A percentile compares a stretch with the other conserved stretches of the same genome.
phyloP scores from a whole-genome alignment of 92 coral and sea anemone species.

The Phenganax subtilis region DNA sequence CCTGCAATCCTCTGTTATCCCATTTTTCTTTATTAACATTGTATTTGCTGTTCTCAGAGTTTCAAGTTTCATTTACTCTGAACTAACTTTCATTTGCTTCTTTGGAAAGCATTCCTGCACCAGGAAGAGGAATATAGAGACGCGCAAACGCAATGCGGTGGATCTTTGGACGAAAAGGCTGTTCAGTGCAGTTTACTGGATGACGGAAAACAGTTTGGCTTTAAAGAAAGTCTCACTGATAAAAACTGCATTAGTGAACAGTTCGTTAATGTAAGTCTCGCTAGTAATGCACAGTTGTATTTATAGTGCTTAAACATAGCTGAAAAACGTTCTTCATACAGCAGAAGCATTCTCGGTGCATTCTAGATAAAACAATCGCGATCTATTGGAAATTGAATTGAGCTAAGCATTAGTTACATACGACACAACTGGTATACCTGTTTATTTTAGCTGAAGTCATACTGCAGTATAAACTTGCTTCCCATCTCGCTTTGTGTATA shows the following conservation, averaged over 20 bases:
- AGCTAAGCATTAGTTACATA: conserved; percentile 2
- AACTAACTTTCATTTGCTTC: too few relatives aligned
- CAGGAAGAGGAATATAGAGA: not conserved
- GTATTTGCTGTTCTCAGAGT: not conserved
- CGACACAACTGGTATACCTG: conserved; percentile 29
- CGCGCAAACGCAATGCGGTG: conserved; percentile 17
- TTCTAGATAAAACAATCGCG: too few relatives aligned
- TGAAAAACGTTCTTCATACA: too few relatives aligned
- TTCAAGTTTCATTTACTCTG: not conserved
- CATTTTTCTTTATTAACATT: not conserved
- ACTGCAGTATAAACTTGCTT: conserved; percentile 1
- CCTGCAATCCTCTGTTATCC: too few relatives aligned
- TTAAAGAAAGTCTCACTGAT: not conserved
- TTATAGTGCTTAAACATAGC: too few relatives aligned
- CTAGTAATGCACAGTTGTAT: not conserved
- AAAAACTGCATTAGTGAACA: not conserved
- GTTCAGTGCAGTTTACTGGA: conserved; percentile 18
- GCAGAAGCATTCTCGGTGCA: not conserved
- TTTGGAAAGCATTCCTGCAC: not conserved
- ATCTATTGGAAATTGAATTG: conserved; percentile 5
- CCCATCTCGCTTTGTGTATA: not conserved
- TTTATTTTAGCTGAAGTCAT: conserved; percentile 34
- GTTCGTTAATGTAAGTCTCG: not conserved
- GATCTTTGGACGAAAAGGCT: conserved; percentile 4
- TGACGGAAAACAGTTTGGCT: not conserved